phyloP scores from a whole-genome alignment of 1,140 invertebrate genomes.

The Aricia agestis region DNA sequence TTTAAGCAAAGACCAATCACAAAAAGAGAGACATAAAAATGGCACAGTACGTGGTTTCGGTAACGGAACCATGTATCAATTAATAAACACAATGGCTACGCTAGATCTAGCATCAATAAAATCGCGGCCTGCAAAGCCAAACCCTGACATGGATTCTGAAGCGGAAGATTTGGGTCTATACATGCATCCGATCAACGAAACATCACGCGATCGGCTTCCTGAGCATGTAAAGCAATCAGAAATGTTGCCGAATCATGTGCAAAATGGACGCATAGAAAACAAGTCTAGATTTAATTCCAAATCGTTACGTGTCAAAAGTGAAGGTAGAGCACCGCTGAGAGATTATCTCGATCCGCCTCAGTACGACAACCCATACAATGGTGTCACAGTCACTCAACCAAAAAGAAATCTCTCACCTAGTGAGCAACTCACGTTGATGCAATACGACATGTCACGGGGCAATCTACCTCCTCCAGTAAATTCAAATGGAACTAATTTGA shows the following conservation, averaged over 20 bases:
- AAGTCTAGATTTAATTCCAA: conserved; percentile 72
- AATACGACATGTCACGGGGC: conserved; percentile 63
- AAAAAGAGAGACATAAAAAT: conserved; percentile 47
- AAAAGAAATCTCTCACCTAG: conserved; percentile 73
- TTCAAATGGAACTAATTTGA: conserved; percentile 44
- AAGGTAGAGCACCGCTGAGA: conserved; percentile 62
- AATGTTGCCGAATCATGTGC: conserved; percentile 37
- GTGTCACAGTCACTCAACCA: conserved; percentile 72
- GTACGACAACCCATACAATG: conserved; percentile 49
- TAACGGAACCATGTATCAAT: conserved; percentile 63
- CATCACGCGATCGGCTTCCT: conserved; percentile 65
- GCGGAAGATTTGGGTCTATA: conserved; percentile 66
- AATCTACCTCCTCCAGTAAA: conserved; percentile 45
- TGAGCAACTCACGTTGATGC: conserved; percentile 70
- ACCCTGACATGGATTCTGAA: conserved; percentile 54
- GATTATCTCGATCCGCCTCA: conserved; percentile 57
- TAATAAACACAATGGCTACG: conserved; percentile 72
- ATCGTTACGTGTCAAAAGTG: conserved; percentile 72
- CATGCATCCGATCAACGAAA: conserved; percentile 62
- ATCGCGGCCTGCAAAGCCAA: conserved; percentile 50
- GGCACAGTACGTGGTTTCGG: conserved; percentile 44
- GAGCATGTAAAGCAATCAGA: conserved; percentile 55
- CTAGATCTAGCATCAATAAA: conserved; percentile 64
- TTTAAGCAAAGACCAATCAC: conserved; percentile 51
- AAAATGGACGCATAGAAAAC: conserved; percentile 59